Evolutionary conservation across 2,888 invertebrate genomes (phyloP).

Genomic region (Heliconius erato): DNA sequence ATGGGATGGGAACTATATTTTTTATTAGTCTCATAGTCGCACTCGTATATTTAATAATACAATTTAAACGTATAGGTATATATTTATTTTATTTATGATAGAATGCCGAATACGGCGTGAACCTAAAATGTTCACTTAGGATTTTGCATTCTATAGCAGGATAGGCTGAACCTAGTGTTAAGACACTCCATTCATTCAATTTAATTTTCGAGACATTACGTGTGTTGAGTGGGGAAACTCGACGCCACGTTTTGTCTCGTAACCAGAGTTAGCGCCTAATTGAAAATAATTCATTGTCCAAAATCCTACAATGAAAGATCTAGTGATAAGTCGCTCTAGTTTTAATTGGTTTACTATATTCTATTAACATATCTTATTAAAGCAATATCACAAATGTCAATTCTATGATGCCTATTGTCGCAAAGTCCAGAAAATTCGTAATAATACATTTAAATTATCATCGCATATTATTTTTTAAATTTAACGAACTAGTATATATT

Average conservation of each 20-base stretch:
- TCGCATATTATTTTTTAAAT: background rate
- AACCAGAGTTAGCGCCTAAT: too few species aligned
- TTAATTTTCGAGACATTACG: too few species aligned
- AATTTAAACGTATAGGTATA: constrained; percentile 3
- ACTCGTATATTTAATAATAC: constrained; percentile 22
- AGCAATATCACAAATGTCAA: background rate
- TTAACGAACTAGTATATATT: background rate
- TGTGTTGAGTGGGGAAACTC: too few species aligned
- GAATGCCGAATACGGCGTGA: too few species aligned
- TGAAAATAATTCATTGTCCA: background rate
- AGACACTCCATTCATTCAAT: too few species aligned
- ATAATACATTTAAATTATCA: background rate
- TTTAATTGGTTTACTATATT: background rate
- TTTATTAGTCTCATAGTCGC: constrained; percentile 20
- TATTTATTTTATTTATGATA: too few species aligned
- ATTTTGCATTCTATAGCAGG: too few species aligned
- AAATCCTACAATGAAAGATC: background rate
- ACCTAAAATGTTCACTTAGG: too few species aligned
- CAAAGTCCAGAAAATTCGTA: background rate
- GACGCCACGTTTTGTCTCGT: too few species aligned
- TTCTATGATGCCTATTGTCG: background rate
- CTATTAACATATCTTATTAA: background rate
- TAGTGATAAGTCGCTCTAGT: background rate
- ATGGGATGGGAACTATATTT: constrained; percentile 38
- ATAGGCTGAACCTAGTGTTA: too few species aligned